These are phyloP conservation scores for Parambassis ranga DNA, from an alignment of 2,797 vertebrate species.

Conservation along the genomic window DNA sequence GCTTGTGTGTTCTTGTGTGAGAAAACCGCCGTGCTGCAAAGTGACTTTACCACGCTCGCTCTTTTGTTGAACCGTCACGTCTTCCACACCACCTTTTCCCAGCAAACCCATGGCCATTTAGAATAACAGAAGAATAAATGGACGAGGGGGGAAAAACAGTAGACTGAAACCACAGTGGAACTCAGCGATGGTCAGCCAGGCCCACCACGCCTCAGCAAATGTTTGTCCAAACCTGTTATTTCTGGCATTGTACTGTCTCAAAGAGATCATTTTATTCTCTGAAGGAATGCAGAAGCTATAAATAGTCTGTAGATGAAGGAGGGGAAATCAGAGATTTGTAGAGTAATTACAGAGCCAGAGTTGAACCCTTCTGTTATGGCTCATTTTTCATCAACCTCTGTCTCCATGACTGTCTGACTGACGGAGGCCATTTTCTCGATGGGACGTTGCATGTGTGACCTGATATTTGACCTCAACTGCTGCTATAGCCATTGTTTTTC, in stretches of 20 bases:
- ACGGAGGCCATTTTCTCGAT: conserved; percentile 40
- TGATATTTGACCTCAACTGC: conserved; percentile 41
- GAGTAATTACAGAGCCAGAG: conserved; percentile 72
- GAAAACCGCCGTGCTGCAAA: neutral
- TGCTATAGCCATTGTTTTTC: neutral
- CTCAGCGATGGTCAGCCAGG: conserved; percentile 69
- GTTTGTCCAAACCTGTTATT: conserved; percentile 78
- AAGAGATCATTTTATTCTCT: conserved; percentile 73
- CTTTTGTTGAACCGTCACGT: conserved; percentile 56
- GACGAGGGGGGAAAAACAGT: conserved; percentile 53
- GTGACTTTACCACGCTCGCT: conserved; percentile 15
- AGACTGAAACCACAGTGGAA: conserved; percentile 64
- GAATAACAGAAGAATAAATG: conserved; percentile 66
- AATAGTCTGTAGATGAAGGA: conserved; percentile 71
- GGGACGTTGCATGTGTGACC: conserved; percentile 34
- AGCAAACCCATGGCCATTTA: conserved; percentile 50
- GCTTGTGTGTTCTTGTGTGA: conserved; percentile 1
- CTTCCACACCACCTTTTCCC: conserved; percentile 21
- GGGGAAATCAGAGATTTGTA: conserved; percentile 76
- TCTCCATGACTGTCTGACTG: conserved; percentile 69
- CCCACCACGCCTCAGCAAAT: conserved; percentile 73
- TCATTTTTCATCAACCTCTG: conserved; percentile 74
- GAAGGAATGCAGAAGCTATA: conserved; percentile 70
- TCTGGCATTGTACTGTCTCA: conserved; percentile 76
- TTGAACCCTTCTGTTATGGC: conserved; percentile 69